These are phyloP conservation scores for Tenebrio molitor DNA, from an alignment of 1,140 invertebrate genomes.

Conservation along the genomic window DNA sequence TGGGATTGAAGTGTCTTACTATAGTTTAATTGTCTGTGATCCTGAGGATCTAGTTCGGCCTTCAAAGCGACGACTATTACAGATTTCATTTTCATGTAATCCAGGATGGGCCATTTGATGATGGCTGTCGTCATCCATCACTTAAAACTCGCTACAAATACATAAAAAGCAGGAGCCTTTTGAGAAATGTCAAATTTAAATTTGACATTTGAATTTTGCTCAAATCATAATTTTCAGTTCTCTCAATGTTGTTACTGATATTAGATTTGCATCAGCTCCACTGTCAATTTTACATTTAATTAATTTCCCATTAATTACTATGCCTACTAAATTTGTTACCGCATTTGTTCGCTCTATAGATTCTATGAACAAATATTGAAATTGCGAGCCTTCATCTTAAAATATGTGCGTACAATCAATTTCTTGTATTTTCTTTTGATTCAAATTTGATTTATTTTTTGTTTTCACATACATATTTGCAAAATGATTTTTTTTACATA, in stretches of 20 bases:
- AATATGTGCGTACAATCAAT: too few species aligned
- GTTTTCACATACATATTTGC: constrained; percentile 4
- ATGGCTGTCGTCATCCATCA: too few species aligned
- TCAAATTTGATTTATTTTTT: not conserved
- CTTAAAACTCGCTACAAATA: too few species aligned
- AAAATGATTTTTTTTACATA: constrained; percentile 30
- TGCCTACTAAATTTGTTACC: not conserved
- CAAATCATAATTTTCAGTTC: not conserved
- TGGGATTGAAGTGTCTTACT: too few species aligned
- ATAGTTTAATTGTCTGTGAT: too few species aligned
- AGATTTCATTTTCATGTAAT: too few species aligned
- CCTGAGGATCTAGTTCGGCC: too few species aligned
- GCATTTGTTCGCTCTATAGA: not conserved
- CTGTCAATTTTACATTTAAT: constrained; percentile 29
- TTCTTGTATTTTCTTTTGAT: constrained; percentile 13
- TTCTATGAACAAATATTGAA: constrained; percentile 2
- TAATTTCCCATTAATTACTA: constrained; percentile 1
- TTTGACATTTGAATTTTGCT: too few species aligned
- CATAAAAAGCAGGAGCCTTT: too few species aligned
- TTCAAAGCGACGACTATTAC: too few species aligned
- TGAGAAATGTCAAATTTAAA: too few species aligned
- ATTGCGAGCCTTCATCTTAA: not conserved
- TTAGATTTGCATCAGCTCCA: constrained; percentile 9
- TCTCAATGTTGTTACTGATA: constrained; percentile 10
- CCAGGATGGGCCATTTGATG: too few species aligned